A percentile compares a stretch with the other conserved stretches of the same genome.
Conservation (phyloP, 2,113 vertebrate genomes). For the Dromiciops gliroides region DNA sequence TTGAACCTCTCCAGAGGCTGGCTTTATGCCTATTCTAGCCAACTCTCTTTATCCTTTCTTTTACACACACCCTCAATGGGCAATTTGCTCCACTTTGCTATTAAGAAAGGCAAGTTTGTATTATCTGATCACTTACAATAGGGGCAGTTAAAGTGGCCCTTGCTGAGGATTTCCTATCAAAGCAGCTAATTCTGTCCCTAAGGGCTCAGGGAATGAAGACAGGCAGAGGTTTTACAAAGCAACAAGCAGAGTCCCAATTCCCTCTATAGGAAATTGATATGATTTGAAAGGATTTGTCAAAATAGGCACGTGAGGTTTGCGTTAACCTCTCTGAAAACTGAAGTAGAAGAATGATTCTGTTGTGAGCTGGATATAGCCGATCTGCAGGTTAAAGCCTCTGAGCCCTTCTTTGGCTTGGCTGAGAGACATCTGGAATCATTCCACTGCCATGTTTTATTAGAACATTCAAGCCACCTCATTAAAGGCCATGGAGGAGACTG, state of each 20-base stretch:
- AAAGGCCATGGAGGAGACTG: slow-evolving; percentile 69
- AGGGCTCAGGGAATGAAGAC: neutral
- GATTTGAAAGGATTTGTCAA: slow-evolving; percentile 54
- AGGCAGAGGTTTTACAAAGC: neutral
- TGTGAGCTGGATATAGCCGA: neutral
- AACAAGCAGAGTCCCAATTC: neutral
- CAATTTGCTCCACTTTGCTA: neutral
- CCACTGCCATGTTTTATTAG: slow-evolving; percentile 74
- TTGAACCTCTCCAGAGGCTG: neutral
- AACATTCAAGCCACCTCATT: slow-evolving; percentile 74
- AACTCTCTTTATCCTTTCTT: neutral
- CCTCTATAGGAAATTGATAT: slow-evolving; percentile 26
- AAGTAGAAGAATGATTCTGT: slow-evolving; percentile 58
- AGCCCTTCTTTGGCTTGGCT: slow-evolving; percentile 49
- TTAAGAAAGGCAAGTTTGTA: neutral
- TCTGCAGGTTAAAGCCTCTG: slow-evolving; percentile 47
- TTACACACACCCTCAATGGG: neutral
- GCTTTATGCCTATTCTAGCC: neutral
- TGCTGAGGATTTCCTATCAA: slow-evolving; percentile 42
- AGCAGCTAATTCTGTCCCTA: slow-evolving; percentile 11
- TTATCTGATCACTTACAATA: slow-evolving; percentile 9
- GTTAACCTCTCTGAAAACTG: slow-evolving; percentile 46
- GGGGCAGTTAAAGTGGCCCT: neutral
- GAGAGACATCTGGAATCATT: slow-evolving; percentile 74
- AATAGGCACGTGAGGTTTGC: slow-evolving; percentile 26